Evolutionary conservation across 1,140 invertebrate genomes (phyloP), one percentile per base, ranked within the genome.

Genomic region (Cotesia vestalis): DNA sequence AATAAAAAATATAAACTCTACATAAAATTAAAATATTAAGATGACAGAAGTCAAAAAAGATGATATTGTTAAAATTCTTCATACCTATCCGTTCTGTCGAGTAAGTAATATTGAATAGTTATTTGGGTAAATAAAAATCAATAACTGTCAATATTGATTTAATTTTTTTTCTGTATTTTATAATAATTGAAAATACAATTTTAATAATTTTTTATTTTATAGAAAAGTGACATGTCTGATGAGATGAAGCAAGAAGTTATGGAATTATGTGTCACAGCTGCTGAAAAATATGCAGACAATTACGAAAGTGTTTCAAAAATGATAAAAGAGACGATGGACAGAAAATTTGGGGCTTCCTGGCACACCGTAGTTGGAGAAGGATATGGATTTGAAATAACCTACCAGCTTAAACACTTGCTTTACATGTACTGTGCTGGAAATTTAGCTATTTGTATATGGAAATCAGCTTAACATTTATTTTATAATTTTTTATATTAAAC

Each of bases 321-420:
- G 90, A 96, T 98, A 34, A 98, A 98, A 86, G 96, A 98, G 79
- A 93, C 92, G 8, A 94, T 99, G 93, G 97, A 98, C 85, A 97
- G 96, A 84, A 97, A 96, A 81, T 98, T 96, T 86, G 96, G 96
- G 17, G 93, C 95, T 4, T 93, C 94, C 38, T 98, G 96, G 93
- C 96, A 98, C 86, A 95, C 94, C 1, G 94, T 98, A 0, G 95
- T 98, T 11, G 96, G 96, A 12, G 96, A 98, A 88, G 95, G 94
- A 59, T 98, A 94, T 84, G 96, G 96, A 4, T 97, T 98, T 84
- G 95, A 98, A 86, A 93, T 98, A 70, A 96, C 95, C 6, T 96
- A 97, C 85, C 95, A 98, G 86, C 91, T 94, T n/a, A 96, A 95
- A 81, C 96, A 96, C 80, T 90, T 98, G 63, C 88, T 97, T 40